These are phyloP conservation scores for Butorides virescens DNA, from an alignment of 2,113 vertebrate genomes.

Conservation along the genomic window DNA sequence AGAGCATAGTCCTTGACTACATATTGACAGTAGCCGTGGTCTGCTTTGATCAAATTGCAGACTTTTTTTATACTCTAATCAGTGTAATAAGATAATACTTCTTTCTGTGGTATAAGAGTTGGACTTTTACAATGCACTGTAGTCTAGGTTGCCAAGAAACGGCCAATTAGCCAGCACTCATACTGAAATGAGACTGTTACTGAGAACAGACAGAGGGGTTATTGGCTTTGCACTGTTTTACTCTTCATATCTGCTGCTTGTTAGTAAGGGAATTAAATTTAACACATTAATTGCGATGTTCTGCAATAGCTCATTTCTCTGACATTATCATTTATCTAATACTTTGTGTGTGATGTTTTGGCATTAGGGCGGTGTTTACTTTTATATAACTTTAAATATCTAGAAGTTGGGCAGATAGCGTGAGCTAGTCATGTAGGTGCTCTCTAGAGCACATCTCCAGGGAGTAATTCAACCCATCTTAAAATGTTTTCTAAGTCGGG, in stretches of 20 bases:
- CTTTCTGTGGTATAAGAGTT: not conserved
- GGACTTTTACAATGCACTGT: not conserved
- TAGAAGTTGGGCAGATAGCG: not conserved
- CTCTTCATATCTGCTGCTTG: not conserved
- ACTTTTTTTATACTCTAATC: conserved; percentile 1
- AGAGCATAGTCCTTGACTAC: not conserved
- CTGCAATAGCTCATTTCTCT: not conserved
- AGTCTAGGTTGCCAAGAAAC: not conserved
- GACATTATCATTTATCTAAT: not conserved
- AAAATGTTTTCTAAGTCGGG: not conserved
- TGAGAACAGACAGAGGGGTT: not conserved
- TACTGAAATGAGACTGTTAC: not conserved
- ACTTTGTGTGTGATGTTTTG: not conserved
- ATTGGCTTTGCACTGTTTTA: conserved; percentile 7
- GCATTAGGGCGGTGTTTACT: not conserved
- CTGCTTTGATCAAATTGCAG: conserved; percentile 2
- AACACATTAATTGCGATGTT: not conserved
- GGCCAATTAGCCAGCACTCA: not conserved
- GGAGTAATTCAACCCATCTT: not conserved
- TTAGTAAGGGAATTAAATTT: conserved; percentile 9
- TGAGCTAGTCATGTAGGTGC: not conserved
- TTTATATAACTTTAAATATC: not conserved
- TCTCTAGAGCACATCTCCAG: not conserved
- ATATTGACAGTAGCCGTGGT: not conserved
- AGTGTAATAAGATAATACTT: not conserved